Evolutionary conservation across 2,888 invertebrate species (phyloP), one percentile per base, ranked within the genome.

Genomic region (Sminthurinus aureus): DNA sequence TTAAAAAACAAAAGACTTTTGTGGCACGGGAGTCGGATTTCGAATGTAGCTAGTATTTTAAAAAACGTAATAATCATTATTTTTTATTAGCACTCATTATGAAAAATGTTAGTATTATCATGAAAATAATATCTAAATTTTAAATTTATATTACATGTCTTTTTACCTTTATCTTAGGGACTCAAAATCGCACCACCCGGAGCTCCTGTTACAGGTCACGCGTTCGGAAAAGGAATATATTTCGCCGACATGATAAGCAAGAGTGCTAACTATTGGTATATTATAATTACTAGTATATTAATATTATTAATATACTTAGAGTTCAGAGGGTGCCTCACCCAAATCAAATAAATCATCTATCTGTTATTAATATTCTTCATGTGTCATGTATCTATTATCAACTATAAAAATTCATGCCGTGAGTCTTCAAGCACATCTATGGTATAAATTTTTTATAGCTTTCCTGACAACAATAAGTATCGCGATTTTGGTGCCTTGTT

Each of bases 191-290:
- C 99, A 18, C 99, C 99, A 0, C 98, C 98, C 0, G 99, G 99
- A 91, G 99, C 99, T 0, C 99, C 99, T 0, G 95, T 94, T 74
- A 96, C 96, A 69, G 95, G 96, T 88, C 96, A 96, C 91, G 99
- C 99, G 99, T 99, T 99, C 91, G 99, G 99, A 99, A 85, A 99
- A 99, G 99, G 98, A 89, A 93, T 96, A 83, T 98, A 98, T 91
- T 87, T 99, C 91, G 98, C 98, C 15, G 99, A 99, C 91, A 98
- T 98, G 98, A 98, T 98, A 0, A 96, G 97, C 12, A 99, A 99
- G 90, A 98, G 98, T 0, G 98, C 98, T 12, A 98, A 98, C 91
- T 99, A 98, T 91, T 99, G 98, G 91, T 94, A 93, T 98, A n/a
- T n/a, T n/a, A n/a, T n/a, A n/a, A n/a, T n/a, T n/a, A n/a, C n/a